Percentiles rank a stretch among this genome's conserved stretches.
phyloP scores from a whole-genome alignment of 1,140 invertebrate species.

The Solen grandis region DNA sequence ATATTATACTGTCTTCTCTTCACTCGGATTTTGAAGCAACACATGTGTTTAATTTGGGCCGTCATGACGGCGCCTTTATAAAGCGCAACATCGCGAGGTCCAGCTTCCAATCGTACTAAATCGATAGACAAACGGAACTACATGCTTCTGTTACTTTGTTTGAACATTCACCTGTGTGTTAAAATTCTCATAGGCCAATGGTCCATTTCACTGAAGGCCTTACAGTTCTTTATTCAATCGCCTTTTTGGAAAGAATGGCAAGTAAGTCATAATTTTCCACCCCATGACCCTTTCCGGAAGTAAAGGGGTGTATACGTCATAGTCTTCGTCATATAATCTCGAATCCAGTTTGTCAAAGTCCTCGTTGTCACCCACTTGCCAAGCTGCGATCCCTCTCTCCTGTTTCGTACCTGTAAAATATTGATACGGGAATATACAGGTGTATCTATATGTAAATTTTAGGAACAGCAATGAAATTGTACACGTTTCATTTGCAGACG shows the following conservation, averaged over 20 bases:
- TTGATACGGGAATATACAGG: background rate
- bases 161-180: too few relatives aligned
- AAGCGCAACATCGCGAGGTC: too few relatives aligned
- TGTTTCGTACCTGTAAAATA: conserved; percentile 55
- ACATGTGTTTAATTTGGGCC: too few relatives aligned
- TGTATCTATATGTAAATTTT: background rate
- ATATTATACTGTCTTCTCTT: too few relatives aligned
- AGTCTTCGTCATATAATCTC: conserved; percentile 41
- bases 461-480: background rate
- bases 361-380: conserved; percentile 54
- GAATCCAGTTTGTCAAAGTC: background rate
- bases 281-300: background rate
- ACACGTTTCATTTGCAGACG: background rate
- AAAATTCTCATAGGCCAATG: too few relatives aligned
- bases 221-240: too few relatives aligned
- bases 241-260: conserved; percentile 61
- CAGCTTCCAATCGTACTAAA: too few relatives aligned
- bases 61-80: too few relatives aligned
- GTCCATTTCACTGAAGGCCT: too few relatives aligned
- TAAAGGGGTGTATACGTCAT: conserved; percentile 52
- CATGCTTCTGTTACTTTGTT: too few relatives aligned
- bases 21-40: too few relatives aligned
- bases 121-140: too few relatives aligned
- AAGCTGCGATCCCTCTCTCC: conserved; percentile 62
- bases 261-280: conserved; percentile 31